Evolutionary conservation across 2,113 vertebrate species (phyloP), one percentile per base, ranked within the genome.

Genomic region (Alethe castanea): DNA sequence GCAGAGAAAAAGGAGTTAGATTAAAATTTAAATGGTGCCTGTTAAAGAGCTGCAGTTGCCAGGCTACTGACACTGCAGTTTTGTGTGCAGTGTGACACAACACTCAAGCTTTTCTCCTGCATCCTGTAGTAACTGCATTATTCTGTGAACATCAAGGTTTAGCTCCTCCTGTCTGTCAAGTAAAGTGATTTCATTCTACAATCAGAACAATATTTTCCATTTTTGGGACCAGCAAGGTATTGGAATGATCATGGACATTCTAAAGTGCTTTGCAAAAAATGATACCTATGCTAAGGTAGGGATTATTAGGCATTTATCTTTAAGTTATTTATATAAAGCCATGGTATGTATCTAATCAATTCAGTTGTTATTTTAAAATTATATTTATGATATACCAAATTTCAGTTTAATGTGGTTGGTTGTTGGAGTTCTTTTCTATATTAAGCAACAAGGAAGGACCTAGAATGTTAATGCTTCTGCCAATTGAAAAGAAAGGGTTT

Each of bases 1-100:
- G 52, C 64, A 82, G 74, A 89, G 85, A 28, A 87, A 97, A 73
- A 65, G 33, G 47, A 91, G 26, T 80, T 85, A 47, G 11, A 28
- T 82, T 87, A 45, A 88, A 92, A 91, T 92, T 48, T 91, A 96
- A 95, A 94, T 85, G 72, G 38, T 90, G 64, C 53, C 72, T 96
- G 84, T 96, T 93, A 65, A 95, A 97, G 64, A 91, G 79, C 92
- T 95, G 77, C 86, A 97, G 97, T 98, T 98, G 97, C 97, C 97
- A 97, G 95, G 95, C 88, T 98, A 96, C 97, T 97, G 92, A 57
- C 94, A 73, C 48, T 86, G 81, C 85, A 4, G 52, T 22, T 92
- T 73, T 76, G 69, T 76, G 24, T 94, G 71, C 44, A 31, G 42
- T 94, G 86, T 28, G 23, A 88, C 89, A 88, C 66, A 80, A 31